A percentile compares a stretch with the other conserved stretches of the same genome.
These are phyloP conservation scores for Phrynocephalus forsythii DNA, from an alignment of 2,797 vertebrate species.

Conservation along the genomic window DNA sequence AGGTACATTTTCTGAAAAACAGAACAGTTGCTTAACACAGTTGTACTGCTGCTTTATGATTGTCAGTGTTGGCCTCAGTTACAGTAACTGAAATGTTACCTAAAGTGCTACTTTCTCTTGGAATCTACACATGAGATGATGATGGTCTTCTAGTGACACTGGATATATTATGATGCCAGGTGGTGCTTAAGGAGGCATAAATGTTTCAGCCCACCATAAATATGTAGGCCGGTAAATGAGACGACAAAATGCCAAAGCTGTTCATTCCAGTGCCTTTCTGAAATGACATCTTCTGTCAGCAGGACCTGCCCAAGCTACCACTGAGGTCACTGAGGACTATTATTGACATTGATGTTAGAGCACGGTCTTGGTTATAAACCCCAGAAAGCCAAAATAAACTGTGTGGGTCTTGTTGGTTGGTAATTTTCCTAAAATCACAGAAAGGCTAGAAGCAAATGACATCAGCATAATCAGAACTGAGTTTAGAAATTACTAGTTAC, in stretches of 20 bases:
- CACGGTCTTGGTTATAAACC: neutral
- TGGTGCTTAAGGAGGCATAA: neutral
- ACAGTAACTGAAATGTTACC: neutral
- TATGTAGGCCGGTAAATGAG: neutral
- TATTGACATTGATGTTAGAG: neutral
- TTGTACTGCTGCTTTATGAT: neutral
- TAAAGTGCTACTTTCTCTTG: neutral
- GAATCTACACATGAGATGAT: neutral
- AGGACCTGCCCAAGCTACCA: neutral
- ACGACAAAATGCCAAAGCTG: too few species aligned
- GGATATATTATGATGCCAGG: neutral
- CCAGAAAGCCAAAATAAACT: neutral
- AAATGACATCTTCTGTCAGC: neutral
- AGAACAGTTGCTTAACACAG: neutral
- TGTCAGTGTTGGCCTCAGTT: neutral
- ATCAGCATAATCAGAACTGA: neutral
- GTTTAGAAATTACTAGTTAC: neutral
- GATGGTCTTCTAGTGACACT: neutral
- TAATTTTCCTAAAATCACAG: neutral
- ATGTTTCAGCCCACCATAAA: neutral
- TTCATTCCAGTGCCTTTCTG: neutral
- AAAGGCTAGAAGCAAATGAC: neutral
- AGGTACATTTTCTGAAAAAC: neutral
- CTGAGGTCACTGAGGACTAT: neutral
- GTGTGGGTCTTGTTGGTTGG: neutral